A percentile compares a stretch with the other conserved stretches of the same genome.
These are phyloP conservation scores for Benthosema pterotum DNA, from an alignment of 2,797 vertebrate genomes.

Conservation along the genomic window DNA sequence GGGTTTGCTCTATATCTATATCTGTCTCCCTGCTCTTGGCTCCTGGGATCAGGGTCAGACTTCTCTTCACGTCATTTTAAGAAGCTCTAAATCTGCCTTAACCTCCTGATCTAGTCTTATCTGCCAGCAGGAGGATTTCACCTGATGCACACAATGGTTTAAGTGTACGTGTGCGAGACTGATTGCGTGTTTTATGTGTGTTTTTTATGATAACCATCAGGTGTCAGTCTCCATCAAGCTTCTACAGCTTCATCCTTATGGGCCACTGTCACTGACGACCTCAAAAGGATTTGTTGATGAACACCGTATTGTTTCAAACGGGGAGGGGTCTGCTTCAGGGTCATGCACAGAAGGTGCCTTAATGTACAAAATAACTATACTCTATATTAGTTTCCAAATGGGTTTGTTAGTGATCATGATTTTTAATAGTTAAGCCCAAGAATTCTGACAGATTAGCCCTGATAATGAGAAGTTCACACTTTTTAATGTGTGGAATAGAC, in stretches of 20 bases:
- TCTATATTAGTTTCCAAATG: no score
- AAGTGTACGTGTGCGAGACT: slow-evolving; percentile 40
- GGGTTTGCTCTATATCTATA: no score
- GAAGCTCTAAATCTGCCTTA: slow-evolving; percentile 66
- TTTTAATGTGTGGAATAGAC: no score
- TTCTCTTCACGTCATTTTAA: slow-evolving; percentile 61
- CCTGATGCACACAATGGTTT: slow-evolving; percentile 25
- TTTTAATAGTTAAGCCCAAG: no score
- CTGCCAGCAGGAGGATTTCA: slow-evolving; percentile 69
- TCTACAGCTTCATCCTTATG: slow-evolving; percentile 5
- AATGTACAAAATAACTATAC: no score
- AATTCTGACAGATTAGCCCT: no score
- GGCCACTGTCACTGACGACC: slow-evolving; percentile 3
- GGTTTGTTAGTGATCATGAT: no score
- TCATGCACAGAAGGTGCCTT: no score
- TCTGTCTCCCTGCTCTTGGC: not conserved
- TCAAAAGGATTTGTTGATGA: slow-evolving; percentile 25
- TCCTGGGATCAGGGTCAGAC: slow-evolving; percentile 60
- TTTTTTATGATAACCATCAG: not conserved
- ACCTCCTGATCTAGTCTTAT: slow-evolving; percentile 73
- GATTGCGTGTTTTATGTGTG: slow-evolving; percentile 29
- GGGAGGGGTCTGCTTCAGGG: not conserved
- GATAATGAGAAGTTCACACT: no score
- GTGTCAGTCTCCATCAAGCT: not conserved
- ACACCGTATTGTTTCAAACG: slow-evolving; percentile 8